Evolutionary conservation across 2,113 vertebrate genomes (phyloP).

Genomic region (Tauraco erythrolophus): DNA sequence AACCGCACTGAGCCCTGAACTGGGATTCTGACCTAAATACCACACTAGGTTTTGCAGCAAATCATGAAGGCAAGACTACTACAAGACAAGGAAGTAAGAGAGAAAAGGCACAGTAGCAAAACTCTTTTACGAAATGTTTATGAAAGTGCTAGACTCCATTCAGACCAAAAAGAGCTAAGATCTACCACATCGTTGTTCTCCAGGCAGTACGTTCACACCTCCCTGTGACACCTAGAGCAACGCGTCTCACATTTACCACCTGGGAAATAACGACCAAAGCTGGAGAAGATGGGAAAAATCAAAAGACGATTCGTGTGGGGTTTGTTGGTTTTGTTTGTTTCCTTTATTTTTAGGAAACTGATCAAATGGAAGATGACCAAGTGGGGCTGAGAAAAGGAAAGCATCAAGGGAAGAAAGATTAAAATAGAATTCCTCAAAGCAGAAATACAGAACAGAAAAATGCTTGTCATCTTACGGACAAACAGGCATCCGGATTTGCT

Average conservation of each 20-base stretch:
- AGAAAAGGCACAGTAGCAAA: not conserved
- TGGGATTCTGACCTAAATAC: not conserved
- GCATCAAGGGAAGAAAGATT: not conserved
- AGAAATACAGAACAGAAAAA: not conserved
- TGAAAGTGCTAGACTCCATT: not conserved
- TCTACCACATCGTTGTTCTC: not conserved
- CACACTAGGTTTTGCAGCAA: not conserved
- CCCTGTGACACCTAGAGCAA: not conserved
- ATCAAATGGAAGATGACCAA: not conserved
- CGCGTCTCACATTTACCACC: not conserved
- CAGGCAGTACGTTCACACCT: not conserved
- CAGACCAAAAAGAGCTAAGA: not conserved
- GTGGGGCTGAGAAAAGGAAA: not conserved
- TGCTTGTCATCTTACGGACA: not conserved
- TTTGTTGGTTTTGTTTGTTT: not conserved
- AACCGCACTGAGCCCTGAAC: not conserved
- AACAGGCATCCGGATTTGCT: not conserved
- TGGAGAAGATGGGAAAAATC: not conserved
- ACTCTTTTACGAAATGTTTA: not conserved
- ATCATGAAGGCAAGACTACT: not conserved
- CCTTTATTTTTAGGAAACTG: not conserved
- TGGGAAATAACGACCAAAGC: not conserved
- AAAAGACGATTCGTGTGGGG: not conserved
- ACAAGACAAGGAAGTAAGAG: not conserved
- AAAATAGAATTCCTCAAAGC: not conserved